Evolutionary conservation across 1,140 invertebrate species (phyloP), one percentile per base, ranked within the genome.

Genomic region (Drosophila sucinea): DNA sequence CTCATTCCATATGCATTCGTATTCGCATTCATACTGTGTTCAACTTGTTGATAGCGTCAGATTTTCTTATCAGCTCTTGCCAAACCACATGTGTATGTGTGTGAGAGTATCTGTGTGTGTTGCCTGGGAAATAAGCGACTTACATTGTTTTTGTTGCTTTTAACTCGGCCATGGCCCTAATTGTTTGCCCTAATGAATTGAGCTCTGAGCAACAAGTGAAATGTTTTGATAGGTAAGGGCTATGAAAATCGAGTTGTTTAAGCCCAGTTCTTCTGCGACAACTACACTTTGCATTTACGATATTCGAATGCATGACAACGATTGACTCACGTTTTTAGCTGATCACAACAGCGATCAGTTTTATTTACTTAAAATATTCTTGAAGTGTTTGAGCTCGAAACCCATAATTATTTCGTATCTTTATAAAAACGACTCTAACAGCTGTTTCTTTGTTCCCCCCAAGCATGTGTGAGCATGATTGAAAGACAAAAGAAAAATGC

Each of bases 81-180:
- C 33, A 65, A 70, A 73, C 67, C 38, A 63, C 61, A 60, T 69
- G 17, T 17, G 1, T 67, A 30, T 38, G 33, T 56, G 17, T 41
- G 23, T 58, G 30, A 64, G 25, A 40, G 4, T 60, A 23, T n/a
- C 32, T 54, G 10, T n/a, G 60, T 56, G 64, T 69, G 35, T 63
- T 67, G 65, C 70, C 82, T 85, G 81, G 81, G 81, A 85, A 85
- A 85, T 81, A 65, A 40, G 70, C 70, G 71, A 67, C 57, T 69
- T 65, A 6, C 54, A 17, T 60, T 60, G 65, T 44, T 74, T 35
- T 51, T 74, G 54, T 40, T 66, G 27, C 38, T 61, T 61, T 77
- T 77, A 69, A 78, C 57, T 66, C 63, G 83, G 73, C 82, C 82
- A 73, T 86, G 82, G 83, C 83, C 83, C 76, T 79, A 87, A 86